A percentile compares a stretch with the other conserved stretches of the same genome.
Evolutionary conservation across 2,888 invertebrate species (phyloP).

Genomic region (Julus scanicus): DNA sequence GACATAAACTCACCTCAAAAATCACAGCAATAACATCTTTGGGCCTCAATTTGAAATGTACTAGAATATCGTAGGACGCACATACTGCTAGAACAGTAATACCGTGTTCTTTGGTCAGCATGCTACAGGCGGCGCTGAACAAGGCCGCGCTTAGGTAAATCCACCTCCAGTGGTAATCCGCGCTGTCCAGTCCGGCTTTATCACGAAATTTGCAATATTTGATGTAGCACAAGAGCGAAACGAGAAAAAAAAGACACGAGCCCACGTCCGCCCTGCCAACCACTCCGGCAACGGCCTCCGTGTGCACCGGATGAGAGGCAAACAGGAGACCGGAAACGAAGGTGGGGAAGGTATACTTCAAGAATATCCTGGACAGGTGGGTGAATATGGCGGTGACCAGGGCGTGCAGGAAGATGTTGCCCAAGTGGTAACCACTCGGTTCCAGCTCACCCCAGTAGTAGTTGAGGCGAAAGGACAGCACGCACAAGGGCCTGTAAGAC

Average conservation of each 20-base stretch:
- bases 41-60: slow-evolving; percentile 67
- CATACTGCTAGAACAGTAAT: slow-evolving; percentile 91
- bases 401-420: slow-evolving; percentile 87
- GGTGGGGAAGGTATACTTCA: slow-evolving; percentile 62
- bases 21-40: slow-evolving; percentile 59
- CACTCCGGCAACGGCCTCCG: slow-evolving; percentile 94
- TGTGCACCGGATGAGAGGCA: slow-evolving; percentile 95
- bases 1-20: slow-evolving; percentile 59
- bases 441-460: slow-evolving; percentile 74
- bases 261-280: slow-evolving; percentile 96
- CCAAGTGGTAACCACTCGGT: slow-evolving; percentile 86
- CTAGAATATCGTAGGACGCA: slow-evolving; percentile 85
- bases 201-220: slow-evolving; percentile 70
- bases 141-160: slow-evolving; percentile 74
- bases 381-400: slow-evolving; percentile 86
- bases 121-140: slow-evolving; percentile 80
- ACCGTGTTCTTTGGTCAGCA: slow-evolving; percentile 95
- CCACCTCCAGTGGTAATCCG: slow-evolving; percentile 65
- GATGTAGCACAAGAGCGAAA: slow-evolving; percentile 86
- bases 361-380: slow-evolving; percentile 74
- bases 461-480: slow-evolving; percentile 88
- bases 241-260: slow-evolving; percentile 88
- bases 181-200: slow-evolving; percentile 52
- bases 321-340: slow-evolving; percentile 84
- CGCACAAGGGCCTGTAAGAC: slow-evolving; percentile 93